Evolutionary conservation across 2,113 vertebrate species (phyloP).

Genomic region (Nansenia antarctica): DNA sequence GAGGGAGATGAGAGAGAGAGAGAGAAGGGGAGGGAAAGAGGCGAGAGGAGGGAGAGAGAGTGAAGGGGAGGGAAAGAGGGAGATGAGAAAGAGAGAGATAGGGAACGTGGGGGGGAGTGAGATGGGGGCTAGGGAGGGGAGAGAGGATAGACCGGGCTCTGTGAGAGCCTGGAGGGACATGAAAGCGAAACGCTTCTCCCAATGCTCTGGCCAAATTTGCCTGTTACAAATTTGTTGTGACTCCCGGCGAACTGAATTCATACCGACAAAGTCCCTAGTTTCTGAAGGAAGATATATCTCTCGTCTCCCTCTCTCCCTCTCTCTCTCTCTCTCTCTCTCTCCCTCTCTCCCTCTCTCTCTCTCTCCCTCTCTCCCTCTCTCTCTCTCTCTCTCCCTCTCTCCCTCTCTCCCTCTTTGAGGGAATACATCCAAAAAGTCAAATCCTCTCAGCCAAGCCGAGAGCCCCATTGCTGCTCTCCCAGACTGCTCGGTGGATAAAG

Average conservation of each 20-base stretch:
- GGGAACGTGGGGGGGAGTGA: constrained; percentile 9
- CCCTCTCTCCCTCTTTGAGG: constrained; percentile 16
- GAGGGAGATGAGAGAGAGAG: no score
- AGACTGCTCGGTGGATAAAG: constrained; percentile 29
- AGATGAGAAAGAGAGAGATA: background rate
- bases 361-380: constrained; percentile 8
- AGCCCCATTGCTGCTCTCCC: background rate
- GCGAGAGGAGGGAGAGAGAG: background rate
- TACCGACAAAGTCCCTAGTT: constrained; percentile 48
- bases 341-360: background rate
- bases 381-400: constrained; percentile 16
- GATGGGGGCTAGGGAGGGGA: constrained; percentile 2
- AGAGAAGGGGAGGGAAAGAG: background rate
- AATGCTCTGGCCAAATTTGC: constrained; percentile 54
- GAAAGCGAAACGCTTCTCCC: constrained; percentile 58
- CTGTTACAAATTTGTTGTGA: constrained; percentile 49
- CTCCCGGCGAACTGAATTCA: constrained; percentile 53
- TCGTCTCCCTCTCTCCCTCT: constrained; percentile 12
- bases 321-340: background rate
- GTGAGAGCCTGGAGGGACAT: constrained; percentile 61
- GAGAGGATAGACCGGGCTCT: constrained; percentile 17
- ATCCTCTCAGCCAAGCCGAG: constrained; percentile 13
- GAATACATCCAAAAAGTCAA: constrained; percentile 19
- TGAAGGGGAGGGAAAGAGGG: constrained; percentile 4
- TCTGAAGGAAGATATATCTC: constrained; percentile 20